Percentiles rank a stretch among this genome's conserved stretches.
These are phyloP conservation scores for Crocallis elinguaria DNA, from an alignment of 2,888 invertebrate genomes.

Conservation along the genomic window DNA sequence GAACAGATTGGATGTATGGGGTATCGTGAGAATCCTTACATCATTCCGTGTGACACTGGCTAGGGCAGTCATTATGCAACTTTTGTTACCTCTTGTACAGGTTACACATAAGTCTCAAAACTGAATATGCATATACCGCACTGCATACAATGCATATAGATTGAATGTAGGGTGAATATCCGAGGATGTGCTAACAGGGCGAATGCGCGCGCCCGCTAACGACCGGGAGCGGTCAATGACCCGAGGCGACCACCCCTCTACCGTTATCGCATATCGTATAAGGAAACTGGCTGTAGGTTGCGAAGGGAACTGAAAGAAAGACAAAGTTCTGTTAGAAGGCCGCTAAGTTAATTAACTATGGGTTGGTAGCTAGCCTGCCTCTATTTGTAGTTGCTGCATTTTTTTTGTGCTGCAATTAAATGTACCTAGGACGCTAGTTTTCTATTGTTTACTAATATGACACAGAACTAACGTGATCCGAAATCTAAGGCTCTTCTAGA, in stretches of 20 bases:
- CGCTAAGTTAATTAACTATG: constrained; percentile 19
- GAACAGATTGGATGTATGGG: too few species aligned
- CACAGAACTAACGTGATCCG: too few species aligned
- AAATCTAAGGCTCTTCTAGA: too few species aligned
- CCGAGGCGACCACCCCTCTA: constrained; percentile 66
- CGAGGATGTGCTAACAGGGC: constrained; percentile 27
- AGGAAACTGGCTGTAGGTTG: constrained; percentile 71
- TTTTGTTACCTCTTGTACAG: too few species aligned
- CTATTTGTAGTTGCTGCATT: constrained; percentile 5
- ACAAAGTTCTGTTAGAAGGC: constrained; percentile 21
- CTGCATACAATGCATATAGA: neutral
- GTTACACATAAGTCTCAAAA: too few species aligned
- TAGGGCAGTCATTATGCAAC: too few species aligned
- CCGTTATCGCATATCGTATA: constrained; percentile 76
- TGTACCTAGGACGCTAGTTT: too few species aligned
- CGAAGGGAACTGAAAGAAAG: constrained; percentile 38
- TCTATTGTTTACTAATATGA: too few species aligned
- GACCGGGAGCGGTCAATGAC: constrained; percentile 70
- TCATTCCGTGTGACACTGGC: too few species aligned
- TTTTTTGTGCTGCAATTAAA: neutral
- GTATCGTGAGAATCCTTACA: too few species aligned
- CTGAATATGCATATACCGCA: too few species aligned
- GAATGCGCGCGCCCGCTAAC: constrained; percentile 46
- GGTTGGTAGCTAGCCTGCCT: neutral
- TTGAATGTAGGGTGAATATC: neutral